Evolutionary conservation across 2,888 invertebrate genomes (phyloP), one percentile per base, ranked within the genome.

Genomic region (Limenitis arthemis): DNA sequence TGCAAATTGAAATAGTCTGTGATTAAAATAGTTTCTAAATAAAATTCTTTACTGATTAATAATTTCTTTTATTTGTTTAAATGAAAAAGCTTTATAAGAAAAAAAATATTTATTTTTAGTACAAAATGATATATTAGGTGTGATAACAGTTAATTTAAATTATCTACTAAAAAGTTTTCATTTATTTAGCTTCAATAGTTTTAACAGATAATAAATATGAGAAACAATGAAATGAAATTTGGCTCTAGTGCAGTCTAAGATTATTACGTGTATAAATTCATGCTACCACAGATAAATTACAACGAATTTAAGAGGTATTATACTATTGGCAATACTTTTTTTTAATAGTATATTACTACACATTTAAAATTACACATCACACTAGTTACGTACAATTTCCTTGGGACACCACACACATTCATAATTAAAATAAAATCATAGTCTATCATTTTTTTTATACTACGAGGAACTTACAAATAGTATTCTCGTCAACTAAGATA

Each of bases 171-270:
- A 31, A 30, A 32, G 12, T 36, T 36, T 40, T n/a, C 7, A 48
- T 31, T 6, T 29, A 37, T 32, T 30, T 8, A 11, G 20, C 11
- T 37, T 7, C 34, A 12, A 29, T 32, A 12, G 28, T 47, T 43
- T 31, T 36, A 49, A 52, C 34, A 46, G 44, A 43, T 43, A 49
- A 47, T 30, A 40, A 43, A 43, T 29, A 34, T 20, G 37, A 36
- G 32, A 36, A 37, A 51, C 40, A 47, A 51, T 48, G 42, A 40
- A 20, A 30, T 40, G 37, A 58, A 51, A 55, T 79, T 81, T 80
- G 79, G 79, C 81, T 51, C 52, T 62, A 39, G 70, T 64, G 73
- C 75, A 79, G 75, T 79, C 79, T 79, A 80, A 42, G 50, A 61
- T 52, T 61, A 64, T 49, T 53, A 53, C 36, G 54, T 55, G 56